Percentiles rank a stretch among this genome's conserved stretches.
phyloP scores from a whole-genome alignment of 2,888 invertebrate species.

The Polymixis lichenea region DNA sequence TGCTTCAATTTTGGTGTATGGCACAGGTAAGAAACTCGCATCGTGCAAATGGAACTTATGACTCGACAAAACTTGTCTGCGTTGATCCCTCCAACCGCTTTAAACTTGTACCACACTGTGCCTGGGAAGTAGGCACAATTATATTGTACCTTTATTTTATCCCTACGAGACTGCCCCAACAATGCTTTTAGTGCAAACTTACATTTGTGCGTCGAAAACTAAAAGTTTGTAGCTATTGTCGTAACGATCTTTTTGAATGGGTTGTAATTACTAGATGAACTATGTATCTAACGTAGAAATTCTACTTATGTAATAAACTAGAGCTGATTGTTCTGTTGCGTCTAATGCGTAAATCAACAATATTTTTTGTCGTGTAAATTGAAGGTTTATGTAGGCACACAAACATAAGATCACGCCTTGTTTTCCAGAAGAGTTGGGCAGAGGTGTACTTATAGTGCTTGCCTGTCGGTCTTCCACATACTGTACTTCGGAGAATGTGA shows the following conservation, averaged over 20 bases:
- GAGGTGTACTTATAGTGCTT: too few species aligned
- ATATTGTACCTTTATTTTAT: conserved; percentile 66
- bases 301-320: neutral
- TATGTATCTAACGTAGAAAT: neutral
- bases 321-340: too few species aligned
- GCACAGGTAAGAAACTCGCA: too few species aligned
- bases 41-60: too few species aligned
- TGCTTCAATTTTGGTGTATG: too few species aligned
- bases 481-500: too few species aligned
- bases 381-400: too few species aligned
- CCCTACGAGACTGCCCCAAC: conserved; percentile 69
- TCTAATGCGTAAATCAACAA: too few species aligned
- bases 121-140: conserved; percentile 72
- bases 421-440: too few species aligned
- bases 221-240: conserved; percentile 34
- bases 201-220: conserved; percentile 50
- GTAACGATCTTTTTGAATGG: conserved; percentile 64
- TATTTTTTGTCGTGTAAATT: too few species aligned
- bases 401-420: too few species aligned
- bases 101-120: conserved; percentile 46
- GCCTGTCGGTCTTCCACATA: too few species aligned
- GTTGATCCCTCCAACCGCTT: neutral
- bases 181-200: conserved; percentile 82
- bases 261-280: conserved; percentile 19
- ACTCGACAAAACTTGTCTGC: neutral